phyloP scores from a whole-genome alignment of 2,888 invertebrate genomes.

The Piscicola geometra region DNA sequence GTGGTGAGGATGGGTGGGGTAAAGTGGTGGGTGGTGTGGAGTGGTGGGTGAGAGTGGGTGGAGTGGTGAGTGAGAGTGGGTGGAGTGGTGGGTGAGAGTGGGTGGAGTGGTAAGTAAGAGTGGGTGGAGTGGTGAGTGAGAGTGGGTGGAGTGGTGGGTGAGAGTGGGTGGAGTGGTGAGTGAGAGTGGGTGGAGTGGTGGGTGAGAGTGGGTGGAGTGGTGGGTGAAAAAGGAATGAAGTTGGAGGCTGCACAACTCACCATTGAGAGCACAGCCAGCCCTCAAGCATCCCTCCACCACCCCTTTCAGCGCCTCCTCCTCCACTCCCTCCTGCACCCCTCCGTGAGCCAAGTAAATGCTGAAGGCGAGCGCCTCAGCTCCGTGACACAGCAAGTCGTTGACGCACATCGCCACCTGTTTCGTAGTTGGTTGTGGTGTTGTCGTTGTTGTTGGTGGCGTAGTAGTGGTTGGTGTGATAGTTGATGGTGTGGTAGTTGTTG shows the following conservation, averaged over 20 bases:
- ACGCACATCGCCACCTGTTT: slow-evolving; percentile 81
- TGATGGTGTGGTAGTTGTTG: too few species aligned
- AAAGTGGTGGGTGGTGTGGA: too few species aligned
- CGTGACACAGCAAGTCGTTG: slow-evolving; percentile 89
- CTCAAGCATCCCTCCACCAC: slow-evolving; percentile 79
- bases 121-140: too few species aligned
- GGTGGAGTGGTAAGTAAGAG: too few species aligned
- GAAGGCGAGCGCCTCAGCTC: slow-evolving; percentile 91
- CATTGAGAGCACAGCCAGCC: slow-evolving; percentile 81
- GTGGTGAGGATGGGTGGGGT: too few species aligned
- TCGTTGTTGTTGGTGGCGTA: too few species aligned
- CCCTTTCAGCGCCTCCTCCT: slow-evolving; percentile 74
- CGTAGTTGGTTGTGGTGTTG: background rate
- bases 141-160: slow-evolving; percentile 75
- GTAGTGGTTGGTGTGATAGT: too few species aligned
- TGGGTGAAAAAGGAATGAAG: background rate
- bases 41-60: too few species aligned
- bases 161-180: background rate
- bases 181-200: background rate
- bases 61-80: too few species aligned
- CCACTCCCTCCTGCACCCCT: slow-evolving; percentile 79
- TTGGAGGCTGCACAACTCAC: slow-evolving; percentile 58
- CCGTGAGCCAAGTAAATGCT: slow-evolving; percentile 71
- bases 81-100: too few species aligned
- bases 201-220: background rate